Base-by-base conservation (phyloP, 2,797 vertebrate genomes). In the Etheostoma nigrum region DNA sequence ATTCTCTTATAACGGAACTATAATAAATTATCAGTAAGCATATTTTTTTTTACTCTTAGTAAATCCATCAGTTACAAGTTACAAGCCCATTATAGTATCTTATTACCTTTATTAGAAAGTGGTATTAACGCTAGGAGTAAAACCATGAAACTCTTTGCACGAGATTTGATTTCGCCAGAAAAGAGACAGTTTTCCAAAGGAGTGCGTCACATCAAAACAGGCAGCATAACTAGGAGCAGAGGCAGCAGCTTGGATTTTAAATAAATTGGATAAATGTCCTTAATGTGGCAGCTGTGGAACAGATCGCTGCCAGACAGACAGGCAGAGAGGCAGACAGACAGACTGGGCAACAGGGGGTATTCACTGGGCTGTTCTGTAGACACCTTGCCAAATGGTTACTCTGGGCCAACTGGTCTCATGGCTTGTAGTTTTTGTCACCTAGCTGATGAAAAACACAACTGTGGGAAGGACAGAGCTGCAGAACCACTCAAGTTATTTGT, bases 301-400 rank as follows among this genome's bases (percentile, higher is more conserved):
- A 77, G 78, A 81, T 72, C 77, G 11, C n/a, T 67, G 74, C 61
- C 82, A 76, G 52, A 70, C 13, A 58, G 18, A 49, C 7, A 53
- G 33, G 33, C 36, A 36, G 36, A 36, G n/a, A 52, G 21, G 21
- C n/a, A 23, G 47, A 3, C 25, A 54, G 42, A 30, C 60, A 75
- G 62, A 55, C 67, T 33, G 42, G 66, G 76, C 81, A 73, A 81
- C 79, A n/a, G 36, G 53, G 53, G 44, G 68, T 36, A 61, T 74
- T 72, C 72, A 59, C 40, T 4, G 19, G 55, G 64, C 48, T 83
- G 53, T 76, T 76, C 78, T 78, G 21, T 7, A 72, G 21, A 86
- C 74, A 76, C 72, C 62, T 62, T 53, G 80, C 87, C 87, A 89
- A 89, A 88, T 88, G 89, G 81, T 54, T 59, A 67, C 52, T 59